Base-by-base conservation (phyloP, 2,888 invertebrate genomes). In the Microctonus aethiopoides region DNA sequence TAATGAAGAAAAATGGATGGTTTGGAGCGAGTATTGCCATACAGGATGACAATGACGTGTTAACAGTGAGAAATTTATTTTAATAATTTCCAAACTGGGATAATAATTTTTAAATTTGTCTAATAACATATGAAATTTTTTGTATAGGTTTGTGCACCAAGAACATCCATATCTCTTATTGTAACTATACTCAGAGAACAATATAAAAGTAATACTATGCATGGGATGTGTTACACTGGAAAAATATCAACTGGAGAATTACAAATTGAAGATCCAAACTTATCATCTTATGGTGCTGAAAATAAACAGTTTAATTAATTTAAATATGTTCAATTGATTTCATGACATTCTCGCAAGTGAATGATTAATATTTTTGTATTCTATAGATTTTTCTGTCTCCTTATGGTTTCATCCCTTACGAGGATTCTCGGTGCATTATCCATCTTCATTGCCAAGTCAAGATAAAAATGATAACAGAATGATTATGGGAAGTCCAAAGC, bases 21-120 rank as follows among this genome's bases (percentile, higher is more conserved):
- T 79, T 90, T 39, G 90, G 90, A 1, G 88, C 86, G 2, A 82
- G 89, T 0, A 87, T 90, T 79, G 87, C 88, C 70, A 87, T 89
- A 29, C 85, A 87, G 6, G 79, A 85, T 13, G 78, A 77, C 32
- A 86, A 86, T 29, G 82, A 81, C 20, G 87, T 77, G 4, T 64
- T 83, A 29, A 82, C 79, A 10, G 82, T 83, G 65, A 76, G 74
- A 66, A n/a, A 63, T 57, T 60, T 26, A 26, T 20, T 36, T 66
- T 20, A 41, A 11, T 20, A 36, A 41, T 24, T 22, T 11, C 56
- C 51, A 29, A 20, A 13, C 0, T n/a, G 41, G 0, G 34, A n/a
- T 26, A 29, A 51, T 20, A 26, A 7, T 63, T 26, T 41, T 51
- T 51, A 29, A 56, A 57, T 52, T 22, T 70, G 62, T 24, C n/a